Conservation (phyloP, 1,140 invertebrate species). For the Euura saliciscinereae region DNA sequence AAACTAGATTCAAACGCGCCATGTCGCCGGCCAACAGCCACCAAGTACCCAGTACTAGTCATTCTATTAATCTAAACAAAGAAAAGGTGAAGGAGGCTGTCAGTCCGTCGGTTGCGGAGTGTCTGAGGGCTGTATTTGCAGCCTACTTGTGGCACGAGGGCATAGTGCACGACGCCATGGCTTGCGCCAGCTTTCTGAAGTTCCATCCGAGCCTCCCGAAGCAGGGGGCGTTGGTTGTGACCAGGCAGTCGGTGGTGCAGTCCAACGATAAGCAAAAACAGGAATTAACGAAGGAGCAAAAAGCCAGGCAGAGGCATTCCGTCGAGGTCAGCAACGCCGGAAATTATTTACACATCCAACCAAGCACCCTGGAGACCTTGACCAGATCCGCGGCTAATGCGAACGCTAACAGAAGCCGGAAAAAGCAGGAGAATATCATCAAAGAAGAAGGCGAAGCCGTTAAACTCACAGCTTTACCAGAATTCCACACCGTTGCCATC, state of each 20-base stretch:
- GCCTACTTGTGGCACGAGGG: conserved; percentile 97
- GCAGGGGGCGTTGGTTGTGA: conserved; percentile 77
- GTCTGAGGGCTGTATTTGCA: conserved; percentile 91
- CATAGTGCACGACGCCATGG: conserved; percentile 96
- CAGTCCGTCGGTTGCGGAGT: conserved; percentile 92
- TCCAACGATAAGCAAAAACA: conserved; percentile 56
- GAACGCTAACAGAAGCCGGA: conserved; percentile 69
- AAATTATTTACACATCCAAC: conserved; percentile 79
- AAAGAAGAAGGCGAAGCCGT: conserved; percentile 63
- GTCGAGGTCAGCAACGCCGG: conserved; percentile 83
- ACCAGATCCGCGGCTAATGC: conserved; percentile 78
- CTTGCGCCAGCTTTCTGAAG: conserved; percentile 93
- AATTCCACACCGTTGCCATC: conserved; percentile 69
- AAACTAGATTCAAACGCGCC: conserved; percentile 64
- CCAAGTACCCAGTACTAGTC: conserved; percentile 46
- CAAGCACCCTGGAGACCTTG: conserved; percentile 76
- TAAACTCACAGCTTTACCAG: conserved; percentile 46
- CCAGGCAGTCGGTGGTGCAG: conserved; percentile 50
- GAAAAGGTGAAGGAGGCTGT: conserved; percentile 79
- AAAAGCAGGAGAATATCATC: conserved; percentile 60
- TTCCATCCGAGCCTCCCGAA: conserved; percentile 90
- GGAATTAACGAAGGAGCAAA: conserved; percentile 63
- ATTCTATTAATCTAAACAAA: conserved; percentile 48
- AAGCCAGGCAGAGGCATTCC: conserved; percentile 79
- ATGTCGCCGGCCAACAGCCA: conserved; percentile 65